phyloP scores from a whole-genome alignment of 2,888 invertebrate species.

The Cylloceria caligata region DNA sequence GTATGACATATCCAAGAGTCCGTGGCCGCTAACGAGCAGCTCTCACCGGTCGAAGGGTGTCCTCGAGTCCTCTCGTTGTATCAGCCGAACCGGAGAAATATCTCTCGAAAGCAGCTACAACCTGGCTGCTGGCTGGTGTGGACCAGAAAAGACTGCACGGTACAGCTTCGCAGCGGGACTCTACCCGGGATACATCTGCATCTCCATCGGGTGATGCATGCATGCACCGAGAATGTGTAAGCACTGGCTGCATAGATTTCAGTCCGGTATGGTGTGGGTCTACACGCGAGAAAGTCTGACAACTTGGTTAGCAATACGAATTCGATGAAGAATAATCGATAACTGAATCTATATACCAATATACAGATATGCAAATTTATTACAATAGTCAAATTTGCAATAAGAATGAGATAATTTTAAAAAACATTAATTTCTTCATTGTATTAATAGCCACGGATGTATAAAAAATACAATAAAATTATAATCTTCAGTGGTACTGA shows the following conservation, averaged over 20 bases:
- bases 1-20: slow-evolving; percentile 62
- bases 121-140: slow-evolving; percentile 43
- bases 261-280: slow-evolving; percentile 17
- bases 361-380: no score
- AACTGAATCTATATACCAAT: background rate
- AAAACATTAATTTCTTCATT: no score
- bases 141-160: slow-evolving; percentile 46
- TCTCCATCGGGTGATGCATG: slow-evolving; percentile 50
- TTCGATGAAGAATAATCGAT: background rate
- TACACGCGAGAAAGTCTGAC: slow-evolving; percentile 37
- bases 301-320: slow-evolving; percentile 38
- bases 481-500: no score
- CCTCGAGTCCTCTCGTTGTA: slow-evolving; percentile 62
- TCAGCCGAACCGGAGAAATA: slow-evolving; percentile 52
- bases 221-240: slow-evolving; percentile 37
- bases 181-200: slow-evolving; percentile 47
- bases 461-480: no score
- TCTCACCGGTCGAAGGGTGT: slow-evolving; percentile 62
- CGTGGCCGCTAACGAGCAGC: slow-evolving; percentile 63
- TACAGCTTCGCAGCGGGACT: slow-evolving; percentile 41
- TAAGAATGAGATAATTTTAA: no score
- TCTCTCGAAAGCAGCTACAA: slow-evolving; percentile 51
- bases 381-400: no score
- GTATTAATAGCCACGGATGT: no score
- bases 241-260: background rate